Base-by-base conservation (phyloP, 2,797 vertebrate species). In the Leptatherina wallacei region DNA sequence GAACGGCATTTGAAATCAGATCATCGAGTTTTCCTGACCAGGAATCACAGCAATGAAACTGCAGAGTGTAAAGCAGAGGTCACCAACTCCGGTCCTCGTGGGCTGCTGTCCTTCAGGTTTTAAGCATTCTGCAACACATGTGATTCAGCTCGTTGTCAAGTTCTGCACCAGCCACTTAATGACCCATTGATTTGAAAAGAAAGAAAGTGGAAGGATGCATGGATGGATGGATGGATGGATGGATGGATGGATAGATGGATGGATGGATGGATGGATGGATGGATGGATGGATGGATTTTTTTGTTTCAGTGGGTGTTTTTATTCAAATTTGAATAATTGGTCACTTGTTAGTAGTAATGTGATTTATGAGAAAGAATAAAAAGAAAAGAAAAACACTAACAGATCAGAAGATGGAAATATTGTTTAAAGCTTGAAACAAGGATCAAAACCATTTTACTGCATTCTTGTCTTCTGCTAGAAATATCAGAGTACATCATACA, bases 241-340 rank as follows among this genome's bases (percentile, higher is more conserved):
- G 30, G 3, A 2, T 6, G 9, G 49, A 51, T 24, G 9, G 47
- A 20, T 20, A 5, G 40, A 42, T 42, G 11, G 38, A 14, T 16
- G 11, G 38, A 42, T 42, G 13, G 40, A 42, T 18, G 13, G 14
- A 42, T 18, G 3, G 14, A 42, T 42, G 11, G 13, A 42, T 16
- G 11, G 38, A 42, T 16, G 11, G 42, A 51, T 24, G 20, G 47
- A 12, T 29, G 42, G 42, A 24, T 12, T 40, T 47, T 13, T 52
- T 49, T 8, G 7, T 22, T 47, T n/a, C 20, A 5, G 6, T 47
- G 4, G 2, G 6, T 7, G 18, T 49, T 22, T 49, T 51, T 10
- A 9, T 22, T 27, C 51, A 73, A 36, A 74, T 54, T 66, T 68
- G 38, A 86, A 85, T 77, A 81, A 88, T 72, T 75, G 71, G 75